A percentile compares a stretch with the other conserved stretches of the same genome.
Evolutionary conservation across 2,797 vertebrate genomes (phyloP).

Genomic region (Poecilia velifera): DNA sequence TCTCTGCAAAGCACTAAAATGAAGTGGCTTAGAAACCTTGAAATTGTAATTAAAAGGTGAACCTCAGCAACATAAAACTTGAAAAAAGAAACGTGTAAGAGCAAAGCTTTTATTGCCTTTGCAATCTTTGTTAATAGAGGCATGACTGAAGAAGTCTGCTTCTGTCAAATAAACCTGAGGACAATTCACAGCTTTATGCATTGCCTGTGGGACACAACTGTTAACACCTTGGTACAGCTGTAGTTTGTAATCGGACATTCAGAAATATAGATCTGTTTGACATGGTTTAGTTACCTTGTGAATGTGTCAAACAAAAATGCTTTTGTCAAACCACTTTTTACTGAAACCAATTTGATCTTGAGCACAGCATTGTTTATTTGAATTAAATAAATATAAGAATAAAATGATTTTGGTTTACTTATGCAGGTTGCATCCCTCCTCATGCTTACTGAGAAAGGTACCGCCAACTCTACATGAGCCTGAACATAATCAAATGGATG

Average conservation of each 20-base stretch:
- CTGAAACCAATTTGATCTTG: not conserved
- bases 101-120: constrained; percentile 63
- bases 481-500: not conserved
- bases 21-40: constrained; percentile 70
- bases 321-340: not conserved
- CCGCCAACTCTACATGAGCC: not conserved
- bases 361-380: not conserved
- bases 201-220: not conserved
- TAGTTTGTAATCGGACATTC: not conserved
- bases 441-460: not conserved
- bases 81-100: constrained; percentile 32
- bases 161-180: constrained; percentile 26
- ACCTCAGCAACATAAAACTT: constrained; percentile 52
- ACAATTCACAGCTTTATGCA: not conserved
- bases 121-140: constrained; percentile 46
- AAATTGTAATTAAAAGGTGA: constrained; percentile 73
- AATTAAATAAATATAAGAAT: not conserved
- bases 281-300: not conserved
- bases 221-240: not conserved
- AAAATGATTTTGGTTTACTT: not conserved
- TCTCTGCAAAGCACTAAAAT: constrained; percentile 52
- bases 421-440: not conserved
- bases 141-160: constrained; percentile 9
- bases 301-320: not conserved
- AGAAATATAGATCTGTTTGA: not conserved